Evolutionary conservation across 2,888 invertebrate species (phyloP).

Genomic region (Sminthurides aquaticus): DNA sequence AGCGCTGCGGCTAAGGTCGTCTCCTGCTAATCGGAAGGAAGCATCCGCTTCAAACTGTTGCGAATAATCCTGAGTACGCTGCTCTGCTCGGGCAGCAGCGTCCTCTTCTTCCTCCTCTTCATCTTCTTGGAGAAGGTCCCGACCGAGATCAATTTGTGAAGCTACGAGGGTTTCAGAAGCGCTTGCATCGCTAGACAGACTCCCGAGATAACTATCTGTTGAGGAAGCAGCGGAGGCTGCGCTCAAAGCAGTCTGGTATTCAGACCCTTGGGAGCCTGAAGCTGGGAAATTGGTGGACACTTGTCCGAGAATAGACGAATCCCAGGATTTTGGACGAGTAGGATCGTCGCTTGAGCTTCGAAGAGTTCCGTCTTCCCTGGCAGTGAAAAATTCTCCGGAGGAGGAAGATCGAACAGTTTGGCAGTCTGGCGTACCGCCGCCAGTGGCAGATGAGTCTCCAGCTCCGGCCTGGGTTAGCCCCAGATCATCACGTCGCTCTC

Average conservation of each 20-base stretch:
- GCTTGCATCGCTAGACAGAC: conserved; percentile 42
- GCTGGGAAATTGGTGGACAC: conserved; percentile 41
- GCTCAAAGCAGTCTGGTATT: conserved; percentile 40
- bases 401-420: conserved; percentile 39
- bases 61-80: not conserved
- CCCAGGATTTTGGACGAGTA: conserved; percentile 42
- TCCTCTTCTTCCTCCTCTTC: conserved; percentile 45
- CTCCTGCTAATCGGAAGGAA: not conserved
- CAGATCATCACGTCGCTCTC: conserved; percentile 3
- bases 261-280: conserved; percentile 28
- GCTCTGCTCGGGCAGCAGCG: not conserved
- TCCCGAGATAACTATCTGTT: conserved; percentile 39
- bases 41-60: not conserved
- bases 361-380: conserved; percentile 35
- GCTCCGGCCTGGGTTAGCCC: not conserved
- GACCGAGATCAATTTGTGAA: conserved; percentile 73
- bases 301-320: conserved; percentile 40
- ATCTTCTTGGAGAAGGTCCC: conserved; percentile 61
- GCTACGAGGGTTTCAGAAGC: conserved; percentile 87
- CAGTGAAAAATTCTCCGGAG: conserved; percentile 41
- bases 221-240: conserved; percentile 37
- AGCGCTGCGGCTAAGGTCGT: not conserved
- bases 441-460: conserved; percentile 19
- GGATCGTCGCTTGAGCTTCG: conserved; percentile 41
- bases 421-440: conserved; percentile 35